These are phyloP conservation scores for Gandaritis pyraliata DNA, from an alignment of 2,888 invertebrate genomes.

Conservation along the genomic window DNA sequence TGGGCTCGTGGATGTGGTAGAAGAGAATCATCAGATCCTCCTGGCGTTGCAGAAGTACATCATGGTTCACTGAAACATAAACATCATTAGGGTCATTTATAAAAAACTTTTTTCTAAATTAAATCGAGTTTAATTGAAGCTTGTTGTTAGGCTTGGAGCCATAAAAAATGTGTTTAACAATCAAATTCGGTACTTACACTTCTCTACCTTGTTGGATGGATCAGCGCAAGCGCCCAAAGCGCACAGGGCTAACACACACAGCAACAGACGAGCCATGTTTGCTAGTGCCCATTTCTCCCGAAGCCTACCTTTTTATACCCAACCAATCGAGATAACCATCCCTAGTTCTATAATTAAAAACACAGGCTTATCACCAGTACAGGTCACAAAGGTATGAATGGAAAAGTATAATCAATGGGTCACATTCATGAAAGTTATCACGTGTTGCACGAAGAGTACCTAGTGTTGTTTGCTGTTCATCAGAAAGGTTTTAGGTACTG, in stretches of 20 bases:
- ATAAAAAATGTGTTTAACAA: not conserved
- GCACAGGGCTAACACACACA: constrained; percentile 65
- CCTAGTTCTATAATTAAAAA: constrained; percentile 11
- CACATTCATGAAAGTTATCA: constrained; percentile 31
- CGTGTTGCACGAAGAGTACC: constrained; percentile 21
- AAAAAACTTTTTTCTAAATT: too few species aligned
- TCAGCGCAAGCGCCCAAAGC: constrained; percentile 63
- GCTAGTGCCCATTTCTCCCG: constrained; percentile 48
- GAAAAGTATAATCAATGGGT: constrained; percentile 13
- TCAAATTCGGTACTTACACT: constrained; percentile 60
- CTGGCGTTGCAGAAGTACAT: constrained; percentile 66
- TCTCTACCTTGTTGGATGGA: constrained; percentile 51
- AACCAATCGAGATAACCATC: constrained; percentile 32
- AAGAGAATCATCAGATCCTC: constrained; percentile 71
- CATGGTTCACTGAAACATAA: constrained; percentile 77
- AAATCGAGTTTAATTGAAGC: not conserved
- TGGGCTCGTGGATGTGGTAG: constrained; percentile 84
- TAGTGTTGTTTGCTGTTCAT: constrained; percentile 17
- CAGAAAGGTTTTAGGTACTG: constrained; percentile 27
- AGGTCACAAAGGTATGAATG: constrained; percentile 18
- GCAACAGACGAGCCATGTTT: constrained; percentile 68
- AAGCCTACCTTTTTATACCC: constrained; percentile 51
- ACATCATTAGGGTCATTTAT: constrained; percentile 42
- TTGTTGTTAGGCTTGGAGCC: too few species aligned
- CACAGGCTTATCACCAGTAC: constrained; percentile 16